A percentile compares a stretch with the other conserved stretches of the same genome.
These are phyloP conservation scores for Nemurella pictetii DNA, from an alignment of 2,888 invertebrate genomes.

Conservation along the genomic window DNA sequence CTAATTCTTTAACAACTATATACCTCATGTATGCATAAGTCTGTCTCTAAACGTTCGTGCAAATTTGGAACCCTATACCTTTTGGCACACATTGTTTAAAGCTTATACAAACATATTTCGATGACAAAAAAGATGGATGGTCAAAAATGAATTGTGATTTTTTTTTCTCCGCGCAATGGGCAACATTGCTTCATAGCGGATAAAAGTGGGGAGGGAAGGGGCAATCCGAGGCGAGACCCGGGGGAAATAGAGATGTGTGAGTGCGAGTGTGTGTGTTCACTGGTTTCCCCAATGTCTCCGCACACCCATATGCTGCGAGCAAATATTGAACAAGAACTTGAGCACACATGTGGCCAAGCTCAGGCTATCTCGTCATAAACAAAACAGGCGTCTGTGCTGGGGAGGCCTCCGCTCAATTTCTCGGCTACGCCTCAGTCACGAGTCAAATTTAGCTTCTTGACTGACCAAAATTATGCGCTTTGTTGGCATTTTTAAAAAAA, in stretches of 20 bases:
- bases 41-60: not conserved
- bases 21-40: not conserved
- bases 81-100: constrained; percentile 10
- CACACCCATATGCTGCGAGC: not conserved
- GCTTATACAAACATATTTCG: constrained; percentile 4
- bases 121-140: not conserved
- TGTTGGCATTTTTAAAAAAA: not conserved
- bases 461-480: not conserved
- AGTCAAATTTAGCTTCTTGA: not conserved
- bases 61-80: constrained; percentile 15
- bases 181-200: not conserved
- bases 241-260: not conserved
- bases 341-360: not conserved
- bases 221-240: not conserved
- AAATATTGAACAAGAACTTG: not conserved
- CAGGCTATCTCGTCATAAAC: not conserved
- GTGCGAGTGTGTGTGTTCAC: not conserved
- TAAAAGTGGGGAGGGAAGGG: not conserved
- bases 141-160: not conserved
- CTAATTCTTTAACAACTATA: not conserved
- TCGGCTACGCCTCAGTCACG: not conserved
- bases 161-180: not conserved
- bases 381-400: not conserved
- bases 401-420: not conserved
- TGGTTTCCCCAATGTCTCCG: not conserved